Percentiles rank a stretch among this genome's conserved stretches.
phyloP scores from a whole-genome alignment of 2,888 invertebrate genomes.

The Volucella inflata region DNA sequence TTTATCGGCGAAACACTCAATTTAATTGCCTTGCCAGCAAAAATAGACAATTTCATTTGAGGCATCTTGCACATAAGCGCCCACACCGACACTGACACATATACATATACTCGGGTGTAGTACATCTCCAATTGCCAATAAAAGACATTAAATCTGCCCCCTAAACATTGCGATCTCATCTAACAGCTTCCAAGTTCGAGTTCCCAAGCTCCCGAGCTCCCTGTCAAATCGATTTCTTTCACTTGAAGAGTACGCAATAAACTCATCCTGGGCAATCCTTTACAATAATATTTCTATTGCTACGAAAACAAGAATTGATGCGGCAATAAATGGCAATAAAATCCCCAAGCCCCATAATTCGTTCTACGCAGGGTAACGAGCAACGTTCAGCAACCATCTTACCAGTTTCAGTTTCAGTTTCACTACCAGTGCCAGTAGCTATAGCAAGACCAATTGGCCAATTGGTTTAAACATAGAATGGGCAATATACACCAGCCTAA shows the following conservation, averaged over 20 bases:
- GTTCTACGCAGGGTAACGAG: slow-evolving; percentile 32
- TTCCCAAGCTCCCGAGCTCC: background rate
- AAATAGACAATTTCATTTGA: background rate
- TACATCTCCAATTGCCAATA: slow-evolving; percentile 51
- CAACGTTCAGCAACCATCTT: slow-evolving; percentile 17
- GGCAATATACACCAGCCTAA: slow-evolving; percentile 62
- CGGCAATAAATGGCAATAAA: slow-evolving; percentile 74
- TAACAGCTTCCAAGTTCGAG: background rate
- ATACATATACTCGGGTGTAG: no score
- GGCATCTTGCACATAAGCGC: background rate
- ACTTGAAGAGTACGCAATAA: slow-evolving; percentile 57
- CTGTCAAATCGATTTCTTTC: slow-evolving; percentile 39
- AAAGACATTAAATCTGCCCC: slow-evolving; percentile 60
- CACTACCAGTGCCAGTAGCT: background rate
- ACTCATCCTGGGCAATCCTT: slow-evolving; percentile 69
- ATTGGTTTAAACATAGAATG: slow-evolving; percentile 71
- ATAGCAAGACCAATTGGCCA: slow-evolving; percentile 51
- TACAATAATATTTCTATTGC: slow-evolving; percentile 75
- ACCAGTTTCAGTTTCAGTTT: no score
- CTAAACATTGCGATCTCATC: no score
- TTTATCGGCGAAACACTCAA: slow-evolving; percentile 60
- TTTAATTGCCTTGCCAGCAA: slow-evolving; percentile 39
- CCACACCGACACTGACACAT: background rate
- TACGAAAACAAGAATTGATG: slow-evolving; percentile 73
- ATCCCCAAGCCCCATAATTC: slow-evolving; percentile 43